Evolutionary conservation across 2,888 invertebrate genomes (phyloP), one percentile per base, ranked within the genome.

Genomic region (Tubiluchus corallicola): DNA sequence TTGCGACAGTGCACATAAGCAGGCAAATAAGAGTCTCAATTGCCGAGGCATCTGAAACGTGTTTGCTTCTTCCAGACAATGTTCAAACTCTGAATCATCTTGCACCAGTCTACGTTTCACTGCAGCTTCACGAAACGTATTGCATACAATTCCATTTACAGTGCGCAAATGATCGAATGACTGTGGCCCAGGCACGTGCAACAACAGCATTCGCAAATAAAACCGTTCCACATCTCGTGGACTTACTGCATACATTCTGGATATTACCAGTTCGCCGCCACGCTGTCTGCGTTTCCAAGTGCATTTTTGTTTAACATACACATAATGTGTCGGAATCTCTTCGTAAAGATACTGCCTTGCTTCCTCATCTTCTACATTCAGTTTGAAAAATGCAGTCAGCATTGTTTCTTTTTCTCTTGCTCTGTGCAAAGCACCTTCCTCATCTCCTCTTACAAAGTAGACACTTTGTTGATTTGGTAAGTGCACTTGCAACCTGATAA

Each of bases 401-500:
- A 47, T 57, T 1, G 53, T 52, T 1, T 41, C 17, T 18, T 47
- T 45, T 9, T 40, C 44, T 5, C 39, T 38, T 13, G 44, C 47
- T 16, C 39, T 37, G 16, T 20, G 29, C n/a, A 53, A 2, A 4
- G 50, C 50, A 37, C 41, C 21, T 19, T 45, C 17, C 42, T 54
- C 52, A 13, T 46, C 4, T 1, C 50, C 52, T 5, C 46, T 46
- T n/a, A 44, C 4, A 45, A 51, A 55, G 15, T 17, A 20, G 1
- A 57, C 48, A 3, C 4, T 13, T 40, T 56, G 55, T 17, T 50
- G 44, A 21, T 50, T 44, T 3, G 57, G 58, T 17, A 63, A 49
- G 52, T 65, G 60, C 15, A 64, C 55, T 4, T 57, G 53, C 15
- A 64, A 46, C 21, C 56, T 38, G 4, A 49, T 46, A 5, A 64